These are phyloP conservation scores for Scolopax rusticola DNA, from an alignment of 2,797 vertebrate species.

Conservation along the genomic window DNA sequence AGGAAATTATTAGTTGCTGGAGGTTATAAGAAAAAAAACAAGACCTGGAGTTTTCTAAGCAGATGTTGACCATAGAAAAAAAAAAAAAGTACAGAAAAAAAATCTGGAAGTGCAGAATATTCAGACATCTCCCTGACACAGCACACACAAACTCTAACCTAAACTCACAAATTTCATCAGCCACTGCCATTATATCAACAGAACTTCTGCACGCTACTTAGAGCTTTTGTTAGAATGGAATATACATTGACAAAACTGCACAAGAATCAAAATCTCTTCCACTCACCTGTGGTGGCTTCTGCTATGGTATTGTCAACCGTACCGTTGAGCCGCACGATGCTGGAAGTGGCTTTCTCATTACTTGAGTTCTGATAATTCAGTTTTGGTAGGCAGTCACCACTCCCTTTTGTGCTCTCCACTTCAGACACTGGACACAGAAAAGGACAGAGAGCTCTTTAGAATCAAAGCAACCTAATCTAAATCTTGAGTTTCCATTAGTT, in stretches of 20 bases:
- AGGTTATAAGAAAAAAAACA: not conserved
- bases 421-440: slow-evolving; percentile 78
- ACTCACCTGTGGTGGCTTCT: slow-evolving; percentile 68
- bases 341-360: slow-evolving; percentile 41
- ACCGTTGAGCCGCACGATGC: slow-evolving; percentile 78
- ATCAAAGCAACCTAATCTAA: not conserved
- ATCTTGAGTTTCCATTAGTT: not conserved
- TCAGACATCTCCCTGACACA: not conserved
- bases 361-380: slow-evolving; percentile 68
- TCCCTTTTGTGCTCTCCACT: slow-evolving; percentile 81
- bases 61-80: not conserved
- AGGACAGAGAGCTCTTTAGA: not conserved
- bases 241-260: accelerated
- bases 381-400: slow-evolving; percentile 79
- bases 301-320: not conserved
- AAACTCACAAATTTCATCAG: not conserved
- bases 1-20: not conserved
- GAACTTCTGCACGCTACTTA: too few relatives aligned
- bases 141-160: not conserved
- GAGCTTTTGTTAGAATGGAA: not conserved
- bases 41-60: not conserved
- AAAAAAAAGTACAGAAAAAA: not conserved
- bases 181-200: not conserved
- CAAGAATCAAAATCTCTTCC: not conserved
- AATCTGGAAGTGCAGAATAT: not conserved